Evolutionary conservation across 2,113 vertebrate species (phyloP), one percentile per base, ranked within the genome.

Genomic region (Phalacrocorax brasilianus): DNA sequence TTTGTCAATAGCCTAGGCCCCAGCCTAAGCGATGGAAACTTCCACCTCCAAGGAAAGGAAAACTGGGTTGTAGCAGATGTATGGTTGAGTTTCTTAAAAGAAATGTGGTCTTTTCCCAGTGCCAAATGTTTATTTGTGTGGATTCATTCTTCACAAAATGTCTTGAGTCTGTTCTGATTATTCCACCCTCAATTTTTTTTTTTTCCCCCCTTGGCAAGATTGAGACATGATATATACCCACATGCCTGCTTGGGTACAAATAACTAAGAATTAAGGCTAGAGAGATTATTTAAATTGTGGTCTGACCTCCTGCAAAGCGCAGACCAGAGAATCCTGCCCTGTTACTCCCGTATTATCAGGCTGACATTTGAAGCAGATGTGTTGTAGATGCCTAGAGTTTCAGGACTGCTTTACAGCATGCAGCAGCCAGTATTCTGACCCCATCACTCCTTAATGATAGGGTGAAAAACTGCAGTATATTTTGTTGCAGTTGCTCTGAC

Each of bases 91-190:
- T 85, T 84, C 61, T 91, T 85, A 42, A 82, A 82, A 63, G 0
- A 2, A 93, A 30, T 72, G 55, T 61, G 87, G 81, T 94, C 55
- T 88, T 91, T 85, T 87, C 56, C 58, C 52, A 62, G 4, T 91
- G 94, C 81, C 87, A 77, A 95, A 59, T 59, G 74, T 89, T 94
- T 95, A 91, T 91, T 93, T 85, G 20, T 88, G 47, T 93, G 74
- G 78, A 77, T 74, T 93, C 32, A 18, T 84, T 85, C 80, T 70
- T 95, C 67, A 85, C 62, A 80, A 70, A 95, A 80, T 80, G 32
- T 83, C 87, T 93, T 80, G 71, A 91, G 22, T 82, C 42, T 55
- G 49, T 94, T 91, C 86, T 91, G 86, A 73, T 94, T 92, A 84
- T 95, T 93, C 85, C 55, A 83, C 74, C 74, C 49, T 81, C n/a